Conservation (phyloP, 2,888 invertebrate genomes). For the Leptogaster cylindrica region DNA sequence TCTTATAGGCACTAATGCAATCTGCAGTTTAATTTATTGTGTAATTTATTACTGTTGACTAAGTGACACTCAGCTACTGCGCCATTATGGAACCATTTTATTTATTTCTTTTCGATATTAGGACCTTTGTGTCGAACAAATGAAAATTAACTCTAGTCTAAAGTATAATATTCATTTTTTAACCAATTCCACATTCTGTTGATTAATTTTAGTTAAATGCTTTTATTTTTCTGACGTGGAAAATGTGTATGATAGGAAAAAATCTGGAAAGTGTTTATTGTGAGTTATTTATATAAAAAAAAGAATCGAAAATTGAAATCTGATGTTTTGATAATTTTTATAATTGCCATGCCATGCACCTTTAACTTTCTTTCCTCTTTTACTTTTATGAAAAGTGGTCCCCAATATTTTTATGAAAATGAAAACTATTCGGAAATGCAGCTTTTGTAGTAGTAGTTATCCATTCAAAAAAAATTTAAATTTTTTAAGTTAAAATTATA, state of each 20-base stretch:
- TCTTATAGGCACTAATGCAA: slow-evolving; percentile 19
- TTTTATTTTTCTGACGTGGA: slow-evolving; percentile 34
- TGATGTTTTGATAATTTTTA: too few relatives aligned
- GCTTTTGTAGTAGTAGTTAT: too few relatives aligned
- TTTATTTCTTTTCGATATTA: slow-evolving; percentile 8
- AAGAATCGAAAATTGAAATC: too few relatives aligned
- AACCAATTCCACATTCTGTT: slow-evolving; percentile 27
- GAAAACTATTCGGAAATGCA: too few relatives aligned
- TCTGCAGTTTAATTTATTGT: slow-evolving; percentile 21
- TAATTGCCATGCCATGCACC: too few relatives aligned
- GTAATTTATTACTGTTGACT: slow-evolving; percentile 24
- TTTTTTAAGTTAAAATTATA: too few relatives aligned
- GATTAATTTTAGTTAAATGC: slow-evolving; percentile 24
- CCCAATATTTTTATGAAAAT: too few relatives aligned
- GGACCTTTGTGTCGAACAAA: slow-evolving; percentile 2
- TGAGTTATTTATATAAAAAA: slow-evolving; percentile 35
- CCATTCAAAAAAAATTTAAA: too few relatives aligned
- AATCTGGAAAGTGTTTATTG: slow-evolving; percentile 32
- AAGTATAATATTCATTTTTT: slow-evolving; percentile 14
- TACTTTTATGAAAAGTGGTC: too few relatives aligned
- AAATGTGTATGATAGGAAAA: slow-evolving; percentile 31
- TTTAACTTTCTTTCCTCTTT: too few relatives aligned
- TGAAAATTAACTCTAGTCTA: slow-evolving; percentile 34
- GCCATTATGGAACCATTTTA: slow-evolving; percentile 1
- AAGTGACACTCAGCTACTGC: background rate